Percentiles rank a stretch among this genome's conserved stretches.
Evolutionary conservation across 2,113 vertebrate species (phyloP).

Genomic region (Serranochromis macrocephalus): DNA sequence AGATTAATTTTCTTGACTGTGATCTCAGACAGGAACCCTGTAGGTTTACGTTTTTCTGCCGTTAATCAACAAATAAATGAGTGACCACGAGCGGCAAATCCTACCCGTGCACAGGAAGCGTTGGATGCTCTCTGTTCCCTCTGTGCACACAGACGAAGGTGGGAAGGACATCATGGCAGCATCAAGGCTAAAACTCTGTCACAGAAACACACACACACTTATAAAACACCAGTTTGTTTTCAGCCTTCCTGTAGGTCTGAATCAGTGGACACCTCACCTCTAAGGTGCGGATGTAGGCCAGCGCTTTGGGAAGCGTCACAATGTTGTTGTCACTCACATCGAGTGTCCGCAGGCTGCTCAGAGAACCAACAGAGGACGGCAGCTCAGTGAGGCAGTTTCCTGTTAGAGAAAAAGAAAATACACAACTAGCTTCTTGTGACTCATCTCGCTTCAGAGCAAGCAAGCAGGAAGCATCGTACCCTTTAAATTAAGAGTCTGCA

Average conservation of each 20-base stretch:
- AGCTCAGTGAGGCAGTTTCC: slow-evolving; percentile 82
- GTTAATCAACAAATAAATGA: neutral
- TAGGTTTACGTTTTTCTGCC: neutral
- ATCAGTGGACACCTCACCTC: slow-evolving; percentile 68
- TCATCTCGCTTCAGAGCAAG: neutral
- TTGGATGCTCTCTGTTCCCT: slow-evolving; percentile 81
- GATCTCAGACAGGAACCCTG: neutral
- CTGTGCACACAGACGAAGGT: slow-evolving; percentile 71
- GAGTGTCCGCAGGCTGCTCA: slow-evolving; percentile 79
- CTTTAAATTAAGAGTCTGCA: slow-evolving; percentile 88
- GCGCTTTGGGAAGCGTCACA: slow-evolving; percentile 68
- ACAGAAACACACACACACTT: neutral
- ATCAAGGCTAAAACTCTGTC: slow-evolving; percentile 81
- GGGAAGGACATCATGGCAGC: slow-evolving; percentile 79
- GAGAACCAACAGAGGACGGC: slow-evolving; percentile 62
- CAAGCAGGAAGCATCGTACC: slow-evolving; percentile 62
- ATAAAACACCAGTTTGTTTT: neutral
- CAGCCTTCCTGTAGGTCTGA: neutral
- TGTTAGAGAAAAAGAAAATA: slow-evolving; percentile 11
- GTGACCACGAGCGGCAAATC: neutral
- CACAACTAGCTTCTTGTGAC: neutral
- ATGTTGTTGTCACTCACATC: slow-evolving; percentile 81
- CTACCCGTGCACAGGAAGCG: slow-evolving; percentile 85
- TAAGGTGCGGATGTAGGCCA: slow-evolving; percentile 78
- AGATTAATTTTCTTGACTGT: neutral